Evolutionary conservation across 2,113 vertebrate species (phyloP).

Genomic region (Perccottus glenii): DNA sequence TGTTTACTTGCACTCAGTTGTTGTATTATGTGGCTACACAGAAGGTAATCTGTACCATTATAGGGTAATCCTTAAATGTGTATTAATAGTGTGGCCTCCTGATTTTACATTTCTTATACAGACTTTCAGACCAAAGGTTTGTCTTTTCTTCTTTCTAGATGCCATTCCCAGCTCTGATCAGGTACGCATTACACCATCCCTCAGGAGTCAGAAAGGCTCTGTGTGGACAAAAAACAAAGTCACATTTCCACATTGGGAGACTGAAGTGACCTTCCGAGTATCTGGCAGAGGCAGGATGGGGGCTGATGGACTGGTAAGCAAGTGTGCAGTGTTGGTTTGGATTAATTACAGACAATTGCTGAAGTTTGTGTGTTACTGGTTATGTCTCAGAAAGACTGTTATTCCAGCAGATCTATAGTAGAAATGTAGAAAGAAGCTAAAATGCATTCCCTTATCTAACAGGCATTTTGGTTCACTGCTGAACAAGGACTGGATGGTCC

Average conservation of each 20-base stretch:
- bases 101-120: background rate
- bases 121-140: background rate
- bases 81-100: too few relatives aligned
- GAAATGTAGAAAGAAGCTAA: background rate
- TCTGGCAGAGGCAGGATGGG: conserved; percentile 93
- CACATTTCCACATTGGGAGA: conserved; percentile 90
- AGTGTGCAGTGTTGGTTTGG: background rate
- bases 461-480: conserved; percentile 94
- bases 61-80: too few relatives aligned
- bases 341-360: background rate
- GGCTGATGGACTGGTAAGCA: conserved; percentile 92
- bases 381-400: background rate
- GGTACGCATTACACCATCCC: conserved; percentile 92
- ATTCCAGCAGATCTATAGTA: background rate
- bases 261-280: conserved; percentile 92
- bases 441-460: conserved; percentile 14
- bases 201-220: conserved; percentile 92
- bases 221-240: conserved; percentile 92
- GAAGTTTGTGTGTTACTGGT: background rate
- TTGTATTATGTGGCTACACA: background rate
- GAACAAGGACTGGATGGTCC: conserved; percentile 91
- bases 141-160: conserved; percentile 73
- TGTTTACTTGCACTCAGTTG: background rate
- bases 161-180: conserved; percentile 95
- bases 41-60: too few relatives aligned